A percentile compares a stretch with the other conserved stretches of the same genome.
Evolutionary conservation across 2,888 invertebrate species (phyloP).

Genomic region (Drosophila macrospina): DNA sequence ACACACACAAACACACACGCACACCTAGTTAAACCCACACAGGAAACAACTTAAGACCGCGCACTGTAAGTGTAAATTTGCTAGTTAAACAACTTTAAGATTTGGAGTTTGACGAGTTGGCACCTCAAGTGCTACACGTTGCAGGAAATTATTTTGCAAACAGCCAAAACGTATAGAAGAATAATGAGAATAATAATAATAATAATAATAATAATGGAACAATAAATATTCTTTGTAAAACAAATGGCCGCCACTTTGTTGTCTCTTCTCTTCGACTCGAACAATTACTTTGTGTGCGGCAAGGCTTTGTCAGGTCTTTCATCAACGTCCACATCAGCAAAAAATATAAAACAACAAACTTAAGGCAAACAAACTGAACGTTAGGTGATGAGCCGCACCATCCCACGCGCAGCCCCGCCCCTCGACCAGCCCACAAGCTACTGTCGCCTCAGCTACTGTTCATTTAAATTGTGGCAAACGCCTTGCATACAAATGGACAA

Average conservation of each 20-base stretch:
- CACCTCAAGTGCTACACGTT: conserved; percentile 40
- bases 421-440: conserved; percentile 3
- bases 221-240: conserved; percentile 54
- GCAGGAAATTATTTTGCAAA: conserved; percentile 62
- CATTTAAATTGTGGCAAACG: conserved; percentile 42
- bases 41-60: conserved; percentile 58
- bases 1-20: conserved; percentile 18
- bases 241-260: conserved; percentile 56
- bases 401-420: neutral
- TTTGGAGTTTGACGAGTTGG: conserved; percentile 64
- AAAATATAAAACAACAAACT: conserved; percentile 33
- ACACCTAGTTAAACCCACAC: conserved; percentile 6
- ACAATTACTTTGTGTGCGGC: conserved; percentile 54
- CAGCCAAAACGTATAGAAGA: conserved; percentile 7
- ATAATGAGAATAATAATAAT: conserved; percentile 37
- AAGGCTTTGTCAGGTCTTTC: conserved; percentile 46
- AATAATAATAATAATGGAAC: conserved; percentile 47
- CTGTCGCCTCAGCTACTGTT: conserved; percentile 49
- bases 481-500: conserved; percentile 63
- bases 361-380: conserved; percentile 21
- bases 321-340: conserved; percentile 52
- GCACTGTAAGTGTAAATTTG: conserved; percentile 74
- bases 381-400: conserved; percentile 27
- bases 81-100: conserved; percentile 56
- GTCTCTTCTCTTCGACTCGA: conserved; percentile 31